These are phyloP conservation scores for Drosophila pseudotakahashii DNA, from an alignment of 2,888 invertebrate genomes.

Conservation along the genomic window DNA sequence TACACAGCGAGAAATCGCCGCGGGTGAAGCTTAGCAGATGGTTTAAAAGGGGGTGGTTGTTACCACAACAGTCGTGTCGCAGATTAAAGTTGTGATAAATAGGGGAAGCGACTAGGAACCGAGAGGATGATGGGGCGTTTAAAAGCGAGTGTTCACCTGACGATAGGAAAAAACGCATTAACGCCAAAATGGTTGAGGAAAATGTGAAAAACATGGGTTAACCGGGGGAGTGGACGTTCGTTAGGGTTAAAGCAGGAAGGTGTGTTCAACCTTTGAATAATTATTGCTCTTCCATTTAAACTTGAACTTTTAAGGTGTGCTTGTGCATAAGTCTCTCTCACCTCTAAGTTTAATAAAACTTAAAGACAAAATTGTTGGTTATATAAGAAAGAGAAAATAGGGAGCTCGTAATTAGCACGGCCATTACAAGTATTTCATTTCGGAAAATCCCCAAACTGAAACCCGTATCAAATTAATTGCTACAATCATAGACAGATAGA, in stretches of 20 bases:
- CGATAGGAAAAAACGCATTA: slow-evolving; percentile 35
- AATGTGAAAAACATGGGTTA: neutral
- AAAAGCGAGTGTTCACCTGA: slow-evolving; percentile 32
- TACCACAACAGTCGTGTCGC: slow-evolving; percentile 24
- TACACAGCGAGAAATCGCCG: slow-evolving; percentile 40
- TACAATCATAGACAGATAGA: slow-evolving; percentile 13
- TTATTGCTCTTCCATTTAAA: neutral
- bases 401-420: slow-evolving; percentile 4
- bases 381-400: too few species aligned
- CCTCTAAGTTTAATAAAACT: neutral
- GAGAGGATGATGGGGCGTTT: neutral
- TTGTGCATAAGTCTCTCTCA: neutral
- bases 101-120: slow-evolving; percentile 13
- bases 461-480: slow-evolving; percentile 10
- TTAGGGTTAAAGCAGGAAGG: neutral
- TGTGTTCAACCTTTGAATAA: slow-evolving; percentile 9
- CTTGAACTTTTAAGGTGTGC: too few species aligned
- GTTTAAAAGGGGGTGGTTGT: slow-evolving; percentile 6
- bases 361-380: neutral
- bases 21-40: slow-evolving; percentile 52
- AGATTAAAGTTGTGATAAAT: slow-evolving; percentile 47
- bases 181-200: slow-evolving; percentile 4
- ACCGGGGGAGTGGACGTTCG: neutral
- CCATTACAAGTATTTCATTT: slow-evolving; percentile 10
- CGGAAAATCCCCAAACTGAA: neutral